These are phyloP conservation scores for Drosophila bipectinata DNA, from an alignment of 1,140 invertebrate species.

Conservation along the genomic window DNA sequence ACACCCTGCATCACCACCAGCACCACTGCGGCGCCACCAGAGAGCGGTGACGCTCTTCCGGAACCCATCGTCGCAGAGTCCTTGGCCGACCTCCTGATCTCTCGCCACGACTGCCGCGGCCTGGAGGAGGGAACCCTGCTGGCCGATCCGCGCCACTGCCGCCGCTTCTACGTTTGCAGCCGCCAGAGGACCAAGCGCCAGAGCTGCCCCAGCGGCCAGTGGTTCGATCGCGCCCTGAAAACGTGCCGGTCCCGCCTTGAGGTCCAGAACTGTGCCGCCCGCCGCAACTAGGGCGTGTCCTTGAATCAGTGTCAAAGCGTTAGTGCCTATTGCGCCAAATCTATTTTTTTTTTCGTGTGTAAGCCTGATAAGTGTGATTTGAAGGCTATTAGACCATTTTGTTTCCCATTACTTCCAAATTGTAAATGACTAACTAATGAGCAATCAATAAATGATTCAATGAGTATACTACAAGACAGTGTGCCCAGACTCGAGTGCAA, in stretches of 20 bases:
- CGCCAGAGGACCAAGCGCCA: constrained; percentile 31
- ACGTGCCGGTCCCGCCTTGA: constrained; percentile 25
- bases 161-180: constrained; percentile 51
- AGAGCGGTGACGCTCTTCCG: too few species aligned
- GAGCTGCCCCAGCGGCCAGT: constrained; percentile 39
- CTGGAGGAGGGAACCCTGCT: constrained; percentile 37
- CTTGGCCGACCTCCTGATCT: background rate
- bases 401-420: constrained; percentile 19
- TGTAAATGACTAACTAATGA: too few species aligned
- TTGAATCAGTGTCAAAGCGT: background rate
- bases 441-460: constrained; percentile 19
- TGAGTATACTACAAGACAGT: constrained; percentile 23
- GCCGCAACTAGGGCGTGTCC: constrained; percentile 19
- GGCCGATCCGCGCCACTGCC: constrained; percentile 45
- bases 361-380: background rate
- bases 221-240: constrained; percentile 50
- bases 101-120: constrained; percentile 29
- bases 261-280: constrained; percentile 14
- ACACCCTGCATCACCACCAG: constrained; percentile 4
- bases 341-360: constrained; percentile 20
- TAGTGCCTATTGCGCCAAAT: background rate
- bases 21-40: too few species aligned
- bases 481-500: background rate
- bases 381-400: background rate
- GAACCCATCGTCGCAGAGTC: too few species aligned